Conservation (phyloP, 2,888 invertebrate genomes). For the Drosophila multiciliata region DNA sequence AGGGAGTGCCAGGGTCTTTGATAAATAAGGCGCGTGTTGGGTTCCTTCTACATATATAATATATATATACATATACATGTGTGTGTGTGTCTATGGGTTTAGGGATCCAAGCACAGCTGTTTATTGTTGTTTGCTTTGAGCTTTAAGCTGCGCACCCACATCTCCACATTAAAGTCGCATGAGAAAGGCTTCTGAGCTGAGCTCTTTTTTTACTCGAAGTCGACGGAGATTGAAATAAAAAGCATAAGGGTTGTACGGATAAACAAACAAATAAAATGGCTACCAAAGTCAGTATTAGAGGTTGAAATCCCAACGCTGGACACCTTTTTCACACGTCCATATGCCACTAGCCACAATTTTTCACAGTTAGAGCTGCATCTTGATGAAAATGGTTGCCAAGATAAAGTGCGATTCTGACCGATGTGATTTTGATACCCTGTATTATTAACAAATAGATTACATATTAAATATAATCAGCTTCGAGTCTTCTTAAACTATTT, state of each 20-base stretch:
- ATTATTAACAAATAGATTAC: neutral
- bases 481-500: neutral
- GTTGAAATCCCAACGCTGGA: slow-evolving; percentile 16
- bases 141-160: slow-evolving; percentile 29
- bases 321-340: slow-evolving; percentile 5
- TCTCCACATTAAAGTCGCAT: slow-evolving; percentile 26
- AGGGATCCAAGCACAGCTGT: slow-evolving; percentile 31
- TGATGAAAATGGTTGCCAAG: slow-evolving; percentile 43
- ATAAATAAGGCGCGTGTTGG: slow-evolving; percentile 2
- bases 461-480: neutral
- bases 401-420: neutral
- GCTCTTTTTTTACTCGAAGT: slow-evolving; percentile 31
- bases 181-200: slow-evolving; percentile 24
- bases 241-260: slow-evolving; percentile 34
- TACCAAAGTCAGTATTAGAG: slow-evolving; percentile 15
- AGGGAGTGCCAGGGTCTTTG: slow-evolving; percentile 2
- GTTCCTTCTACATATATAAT: slow-evolving; percentile 1
- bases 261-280: slow-evolving; percentile 44
- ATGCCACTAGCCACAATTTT: slow-evolving; percentile 53
- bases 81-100: neutral
- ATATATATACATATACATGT: neutral
- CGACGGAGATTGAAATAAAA: slow-evolving; percentile 33
- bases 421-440: neutral
- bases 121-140: slow-evolving; percentile 34
- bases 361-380: slow-evolving; percentile 56